Evolutionary conservation across 1,140 invertebrate genomes (phyloP).

Genomic region (Leptonema lineaticorne): DNA sequence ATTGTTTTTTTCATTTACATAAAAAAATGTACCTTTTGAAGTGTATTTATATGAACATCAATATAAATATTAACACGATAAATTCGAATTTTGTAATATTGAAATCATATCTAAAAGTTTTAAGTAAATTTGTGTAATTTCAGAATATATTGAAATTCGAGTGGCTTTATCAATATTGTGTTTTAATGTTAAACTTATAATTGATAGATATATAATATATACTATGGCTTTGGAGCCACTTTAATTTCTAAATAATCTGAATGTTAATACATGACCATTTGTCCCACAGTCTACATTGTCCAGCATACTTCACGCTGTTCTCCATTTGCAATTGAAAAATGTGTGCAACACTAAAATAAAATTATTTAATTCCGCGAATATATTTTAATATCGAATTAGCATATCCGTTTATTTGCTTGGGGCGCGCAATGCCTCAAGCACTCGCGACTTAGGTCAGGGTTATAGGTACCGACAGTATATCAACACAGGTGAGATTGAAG

Average conservation of each 20-base stretch:
- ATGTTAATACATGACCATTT: slow-evolving; percentile 47
- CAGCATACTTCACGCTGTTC: slow-evolving; percentile 45
- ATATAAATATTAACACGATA: too few species aligned
- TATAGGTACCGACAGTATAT: slow-evolving; percentile 51
- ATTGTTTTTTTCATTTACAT: too few species aligned
- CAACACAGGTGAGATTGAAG: slow-evolving; percentile 58
- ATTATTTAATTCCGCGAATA: slow-evolving; percentile 32
- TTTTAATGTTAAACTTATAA: background rate
- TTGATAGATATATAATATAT: background rate
- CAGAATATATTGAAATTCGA: slow-evolving; percentile 25
- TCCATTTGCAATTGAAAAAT: slow-evolving; percentile 35
- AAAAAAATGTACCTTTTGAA: too few species aligned
- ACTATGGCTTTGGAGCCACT: slow-evolving; percentile 38
- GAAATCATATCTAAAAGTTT: too few species aligned
- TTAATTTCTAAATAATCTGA: slow-evolving; percentile 32
- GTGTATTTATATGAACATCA: too few species aligned
- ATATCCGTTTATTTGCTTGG: slow-evolving; percentile 45
- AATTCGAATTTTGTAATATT: too few species aligned
- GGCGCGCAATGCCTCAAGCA: slow-evolving; percentile 59
- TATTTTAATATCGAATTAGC: slow-evolving; percentile 37
- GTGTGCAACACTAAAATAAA: slow-evolving; percentile 32
- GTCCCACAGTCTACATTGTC: slow-evolving; percentile 58
- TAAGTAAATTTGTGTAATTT: background rate
- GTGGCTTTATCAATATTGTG: slow-evolving; percentile 32
- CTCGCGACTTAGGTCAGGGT: slow-evolving; percentile 57